Percentiles rank a stretch among this genome's conserved stretches.
Conservation (phyloP, 2,113 vertebrate genomes). For the Amazona vittata region DNA sequence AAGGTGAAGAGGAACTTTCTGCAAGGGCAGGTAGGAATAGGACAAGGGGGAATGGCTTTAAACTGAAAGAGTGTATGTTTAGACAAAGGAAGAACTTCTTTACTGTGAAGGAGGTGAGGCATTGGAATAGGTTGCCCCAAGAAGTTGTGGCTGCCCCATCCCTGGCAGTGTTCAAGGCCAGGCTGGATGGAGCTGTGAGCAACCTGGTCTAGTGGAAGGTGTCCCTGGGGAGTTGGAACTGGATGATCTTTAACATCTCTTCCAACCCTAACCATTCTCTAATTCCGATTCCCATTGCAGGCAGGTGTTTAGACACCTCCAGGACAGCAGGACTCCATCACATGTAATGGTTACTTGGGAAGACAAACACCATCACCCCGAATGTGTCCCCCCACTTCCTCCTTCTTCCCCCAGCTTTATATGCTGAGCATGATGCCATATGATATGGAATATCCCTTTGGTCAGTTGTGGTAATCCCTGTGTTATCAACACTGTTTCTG, state of each 20-base stretch:
- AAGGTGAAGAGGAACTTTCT: background rate
- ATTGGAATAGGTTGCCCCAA: background rate
- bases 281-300: background rate
- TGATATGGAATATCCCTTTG: background rate
- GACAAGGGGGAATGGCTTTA: background rate
- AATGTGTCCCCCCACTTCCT: background rate
- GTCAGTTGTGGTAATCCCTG: background rate
- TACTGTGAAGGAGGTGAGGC: background rate
- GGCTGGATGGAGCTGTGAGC: background rate
- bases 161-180: background rate
- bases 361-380: background rate
- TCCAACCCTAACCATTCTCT: background rate
- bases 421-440: background rate
- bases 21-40: background rate
- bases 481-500: background rate
- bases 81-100: background rate
- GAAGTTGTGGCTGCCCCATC: background rate
- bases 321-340: background rate
- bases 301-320: background rate
- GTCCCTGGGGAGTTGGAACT: background rate
- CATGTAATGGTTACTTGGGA: background rate
- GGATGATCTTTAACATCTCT: background rate
- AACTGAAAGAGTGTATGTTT: background rate
- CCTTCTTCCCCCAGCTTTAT: background rate
- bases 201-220: background rate